Evolutionary conservation across 1,140 invertebrate species (phyloP).

Genomic region (Pseudomyrmex concolor): DNA sequence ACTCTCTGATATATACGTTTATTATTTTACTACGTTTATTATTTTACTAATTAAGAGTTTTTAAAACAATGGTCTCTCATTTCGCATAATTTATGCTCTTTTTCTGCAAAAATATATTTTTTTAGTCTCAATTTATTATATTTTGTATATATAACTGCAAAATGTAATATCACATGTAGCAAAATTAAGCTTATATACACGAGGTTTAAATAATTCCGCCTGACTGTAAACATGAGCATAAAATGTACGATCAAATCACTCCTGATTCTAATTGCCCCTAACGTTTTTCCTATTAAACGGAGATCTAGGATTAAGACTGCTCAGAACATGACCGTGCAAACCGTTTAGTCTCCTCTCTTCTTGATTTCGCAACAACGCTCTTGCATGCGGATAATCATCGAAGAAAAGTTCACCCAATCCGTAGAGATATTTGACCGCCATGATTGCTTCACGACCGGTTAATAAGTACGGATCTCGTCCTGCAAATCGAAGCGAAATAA

Average conservation of each 20-base stretch:
- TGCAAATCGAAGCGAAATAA: background rate
- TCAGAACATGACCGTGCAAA: slow-evolving; percentile 85
- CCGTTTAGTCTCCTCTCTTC: slow-evolving; percentile 86
- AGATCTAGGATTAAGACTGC: slow-evolving; percentile 86
- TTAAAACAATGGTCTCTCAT: background rate
- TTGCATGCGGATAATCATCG: slow-evolving; percentile 87
- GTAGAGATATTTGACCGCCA: slow-evolving; percentile 84
- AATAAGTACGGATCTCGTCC: slow-evolving; percentile 84
- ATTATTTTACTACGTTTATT: background rate
- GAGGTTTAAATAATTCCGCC: background rate
- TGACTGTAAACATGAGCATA: background rate
- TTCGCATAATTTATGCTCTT: background rate
- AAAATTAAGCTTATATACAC: slow-evolving; percentile 15
- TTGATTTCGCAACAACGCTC: slow-evolving; percentile 87
- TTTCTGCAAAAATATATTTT: background rate
- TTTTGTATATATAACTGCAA: slow-evolving; percentile 8
- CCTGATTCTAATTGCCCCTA: background rate
- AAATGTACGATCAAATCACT: background rate
- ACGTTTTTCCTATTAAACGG: slow-evolving; percentile 84
- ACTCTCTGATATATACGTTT: no score
- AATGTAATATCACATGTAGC: slow-evolving; percentile 7
- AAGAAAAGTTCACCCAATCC: slow-evolving; percentile 86
- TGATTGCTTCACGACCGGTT: slow-evolving; percentile 85
- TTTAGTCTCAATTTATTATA: slow-evolving; percentile 21
- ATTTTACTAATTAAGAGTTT: background rate